Evolutionary conservation across 2,797 vertebrate species (phyloP), one percentile per base, ranked within the genome.

Genomic region (Cyclopterus lumpus): DNA sequence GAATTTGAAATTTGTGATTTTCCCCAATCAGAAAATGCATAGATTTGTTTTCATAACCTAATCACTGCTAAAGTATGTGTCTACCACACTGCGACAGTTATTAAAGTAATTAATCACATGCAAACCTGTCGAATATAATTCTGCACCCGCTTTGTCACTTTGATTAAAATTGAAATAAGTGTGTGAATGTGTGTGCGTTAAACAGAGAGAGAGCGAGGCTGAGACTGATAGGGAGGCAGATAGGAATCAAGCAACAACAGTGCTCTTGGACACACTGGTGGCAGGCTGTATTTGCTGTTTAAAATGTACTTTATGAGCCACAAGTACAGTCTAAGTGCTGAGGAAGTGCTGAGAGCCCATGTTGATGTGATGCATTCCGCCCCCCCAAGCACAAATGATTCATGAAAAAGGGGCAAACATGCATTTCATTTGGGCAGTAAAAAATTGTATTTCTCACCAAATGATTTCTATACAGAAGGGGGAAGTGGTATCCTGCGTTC

Each of bases 61-160:
- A 92, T 92, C 91, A 89, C 73, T 78, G 80, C 32, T 82, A 84
- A 83, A 83, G 77, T 80, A 87, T 87, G 82, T 65, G 78, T 86
- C 88, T 81, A 72, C 81, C 88, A 78, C 82, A 72, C 77, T 62
- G 83, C 65, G 73, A 86, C 86, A 86, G 82, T 90, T 92, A 93
- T 92, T 90, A 89, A 90, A 92, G 89, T 93, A 93, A 94, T 93
- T 94, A 92, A 93, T 93, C 90, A 93, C 88, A 93, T 91, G 89
- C 92, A 93, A 91, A 91, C 82, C 79, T 91, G 88, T 89, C 91
- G 87, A 89, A 89, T 84, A 77, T 77, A 71, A 90, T 90, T 82
- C 79, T 54, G 80, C 69, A 48, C 57, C 74, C 74, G 54, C 89
- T 92, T 93, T 82, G 87, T 89, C 86, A 85, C 84, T 91, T 88